A percentile compares a stretch with the other conserved stretches of the same genome.
Evolutionary conservation across 1,140 invertebrate species (phyloP).

Genomic region (Polypedilum vanderplanki): DNA sequence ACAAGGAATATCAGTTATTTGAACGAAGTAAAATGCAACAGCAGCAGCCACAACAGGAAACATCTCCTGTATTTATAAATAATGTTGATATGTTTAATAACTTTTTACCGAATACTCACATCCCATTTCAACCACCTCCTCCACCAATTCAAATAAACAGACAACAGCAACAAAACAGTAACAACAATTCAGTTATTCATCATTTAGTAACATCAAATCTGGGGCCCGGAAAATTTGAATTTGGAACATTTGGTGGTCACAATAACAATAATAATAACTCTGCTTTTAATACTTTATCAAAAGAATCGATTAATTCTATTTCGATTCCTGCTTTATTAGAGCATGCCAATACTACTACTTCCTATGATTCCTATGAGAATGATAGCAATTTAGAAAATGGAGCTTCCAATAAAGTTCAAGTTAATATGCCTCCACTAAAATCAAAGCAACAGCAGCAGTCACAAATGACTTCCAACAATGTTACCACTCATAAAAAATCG

Average conservation of each 20-base stretch:
- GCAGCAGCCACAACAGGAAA: not conserved
- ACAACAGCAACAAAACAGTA: not conserved
- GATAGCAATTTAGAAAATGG: slow-evolving; percentile 32
- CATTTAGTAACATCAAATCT: slow-evolving; percentile 69
- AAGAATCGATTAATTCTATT: slow-evolving; percentile 33
- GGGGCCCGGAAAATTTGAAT: slow-evolving; percentile 69
- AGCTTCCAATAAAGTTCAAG: slow-evolving; percentile 23
- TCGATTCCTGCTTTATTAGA: slow-evolving; percentile 38
- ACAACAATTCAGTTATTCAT: slow-evolving; percentile 48
- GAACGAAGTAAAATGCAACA: not conserved
- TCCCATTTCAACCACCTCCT: not conserved
- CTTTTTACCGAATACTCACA: slow-evolving; percentile 3
- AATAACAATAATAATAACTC: slow-evolving; percentile 42
- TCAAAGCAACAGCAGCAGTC: slow-evolving; percentile 35
- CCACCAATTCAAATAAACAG: not conserved
- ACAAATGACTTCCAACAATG: slow-evolving; percentile 38
- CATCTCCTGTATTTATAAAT: not conserved
- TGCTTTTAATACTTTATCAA: not conserved
- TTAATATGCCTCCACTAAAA: slow-evolving; percentile 32
- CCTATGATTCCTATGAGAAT: slow-evolving; percentile 27
- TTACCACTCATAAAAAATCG: slow-evolving; percentile 42
- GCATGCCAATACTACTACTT: not conserved
- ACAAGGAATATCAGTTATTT: not conserved
- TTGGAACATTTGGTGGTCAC: slow-evolving; percentile 64
- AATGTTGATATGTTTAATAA: not conserved